Conservation (phyloP, 1,140 invertebrate genomes). For the Phymastichus coffea region DNA sequence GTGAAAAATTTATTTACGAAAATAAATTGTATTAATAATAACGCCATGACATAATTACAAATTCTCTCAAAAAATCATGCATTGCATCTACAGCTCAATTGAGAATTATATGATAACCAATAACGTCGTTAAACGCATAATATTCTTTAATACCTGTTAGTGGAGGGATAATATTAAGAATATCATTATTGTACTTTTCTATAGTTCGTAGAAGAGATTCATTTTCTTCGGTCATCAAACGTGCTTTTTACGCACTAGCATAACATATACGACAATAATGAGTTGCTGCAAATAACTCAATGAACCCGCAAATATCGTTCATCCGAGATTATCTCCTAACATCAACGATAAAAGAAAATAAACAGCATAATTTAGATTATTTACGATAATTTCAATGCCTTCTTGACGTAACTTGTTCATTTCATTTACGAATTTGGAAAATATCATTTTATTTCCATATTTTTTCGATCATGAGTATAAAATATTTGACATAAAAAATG, state of each 20-base stretch:
- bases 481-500: conserved; percentile 26
- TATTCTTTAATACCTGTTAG: too few relatives aligned
- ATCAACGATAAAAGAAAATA: conserved; percentile 23
- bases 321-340: conserved; percentile 28
- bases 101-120: too few relatives aligned
- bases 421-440: conserved; percentile 28
- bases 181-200: conserved; percentile 21
- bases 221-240: conserved; percentile 19
- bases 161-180: conserved; percentile 4
- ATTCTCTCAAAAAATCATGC: conserved; percentile 21
- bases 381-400: conserved; percentile 15
- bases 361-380: conserved; percentile 14
- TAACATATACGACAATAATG: conserved; percentile 27
- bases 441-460: conserved; percentile 46
- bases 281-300: conserved; percentile 15
- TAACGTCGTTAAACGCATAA: too few relatives aligned
- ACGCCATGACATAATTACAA: conserved; percentile 20
- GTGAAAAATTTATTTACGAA: conserved; percentile 18
- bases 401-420: conserved; percentile 17
- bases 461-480: conserved; percentile 31
- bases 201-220: conserved; percentile 15
- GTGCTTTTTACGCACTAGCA: neutral
- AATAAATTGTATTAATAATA: conserved; percentile 11
- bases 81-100: too few relatives aligned
- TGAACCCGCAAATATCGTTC: conserved; percentile 26